Evolutionary conservation across 2,797 vertebrate genomes (phyloP).

Genomic region (Spheniscus humboldti): DNA sequence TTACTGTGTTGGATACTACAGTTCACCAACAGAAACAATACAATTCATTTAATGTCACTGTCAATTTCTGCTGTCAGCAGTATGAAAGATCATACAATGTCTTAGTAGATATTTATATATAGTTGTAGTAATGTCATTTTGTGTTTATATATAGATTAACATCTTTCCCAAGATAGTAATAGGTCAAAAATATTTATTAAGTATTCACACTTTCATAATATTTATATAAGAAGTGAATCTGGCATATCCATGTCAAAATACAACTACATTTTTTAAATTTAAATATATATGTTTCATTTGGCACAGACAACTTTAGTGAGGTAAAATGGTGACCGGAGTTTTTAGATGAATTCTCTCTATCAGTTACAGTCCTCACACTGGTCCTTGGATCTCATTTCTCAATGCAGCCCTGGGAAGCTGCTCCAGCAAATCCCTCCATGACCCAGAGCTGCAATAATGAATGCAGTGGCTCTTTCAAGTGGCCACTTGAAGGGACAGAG

Average conservation of each 20-base stretch:
- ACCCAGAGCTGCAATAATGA: neutral
- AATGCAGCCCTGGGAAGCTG: neutral
- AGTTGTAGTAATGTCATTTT: neutral
- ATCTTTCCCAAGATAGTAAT: neutral
- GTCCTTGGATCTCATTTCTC: neutral
- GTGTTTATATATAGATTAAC: neutral
- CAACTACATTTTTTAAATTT: neutral
- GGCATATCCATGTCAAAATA: neutral
- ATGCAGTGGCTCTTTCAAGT: neutral
- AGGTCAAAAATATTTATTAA: neutral
- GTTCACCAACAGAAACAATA: neutral
- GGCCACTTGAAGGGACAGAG: neutral
- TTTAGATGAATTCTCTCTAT: neutral
- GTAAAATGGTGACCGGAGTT: neutral
- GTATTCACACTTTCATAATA: neutral
- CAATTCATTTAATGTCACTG: neutral
- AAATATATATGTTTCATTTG: accelerated
- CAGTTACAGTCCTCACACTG: neutral
- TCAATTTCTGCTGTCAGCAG: neutral
- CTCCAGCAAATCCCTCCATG: neutral
- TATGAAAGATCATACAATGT: neutral
- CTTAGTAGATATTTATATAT: neutral
- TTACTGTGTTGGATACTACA: neutral
- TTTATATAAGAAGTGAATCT: neutral
- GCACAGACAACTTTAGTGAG: neutral